These are phyloP conservation scores for Bombus fervidus DNA, from an alignment of 1,140 invertebrate genomes.

Conservation along the genomic window DNA sequence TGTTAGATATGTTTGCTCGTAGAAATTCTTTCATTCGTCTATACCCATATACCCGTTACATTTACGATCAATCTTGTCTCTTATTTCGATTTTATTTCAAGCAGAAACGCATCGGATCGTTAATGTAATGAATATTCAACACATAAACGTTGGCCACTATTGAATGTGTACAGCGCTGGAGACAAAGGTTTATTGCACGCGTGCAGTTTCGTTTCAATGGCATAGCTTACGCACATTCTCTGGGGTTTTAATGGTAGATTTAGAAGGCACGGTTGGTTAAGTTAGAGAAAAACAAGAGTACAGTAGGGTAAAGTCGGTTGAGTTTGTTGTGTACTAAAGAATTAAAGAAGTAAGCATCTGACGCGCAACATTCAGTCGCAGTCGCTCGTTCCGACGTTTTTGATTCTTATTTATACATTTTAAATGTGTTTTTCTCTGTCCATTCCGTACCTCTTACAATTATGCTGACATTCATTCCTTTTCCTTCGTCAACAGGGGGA, in stretches of 20 bases:
- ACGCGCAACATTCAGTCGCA: not conserved
- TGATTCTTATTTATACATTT: slow-evolving; percentile 34
- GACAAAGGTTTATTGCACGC: slow-evolving; percentile 8
- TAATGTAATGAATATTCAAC: not conserved
- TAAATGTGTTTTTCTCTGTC: slow-evolving; percentile 7
- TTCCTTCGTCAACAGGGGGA: not conserved
- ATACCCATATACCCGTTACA: too few relatives aligned
- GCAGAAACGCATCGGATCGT: not conserved
- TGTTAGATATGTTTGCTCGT: too few relatives aligned
- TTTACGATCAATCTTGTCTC: too few relatives aligned
- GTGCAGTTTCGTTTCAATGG: slow-evolving; percentile 3
- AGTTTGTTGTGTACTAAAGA: not conserved
- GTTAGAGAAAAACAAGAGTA: not conserved
- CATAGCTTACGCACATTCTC: slow-evolving; percentile 4
- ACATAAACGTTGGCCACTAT: not conserved
- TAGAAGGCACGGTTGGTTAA: slow-evolving; percentile 1
- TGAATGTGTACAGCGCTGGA: not conserved
- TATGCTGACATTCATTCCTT: slow-evolving; percentile 9
- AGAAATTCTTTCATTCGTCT: too few relatives aligned
- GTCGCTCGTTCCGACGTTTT: slow-evolving; percentile 15
- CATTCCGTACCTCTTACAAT: not conserved
- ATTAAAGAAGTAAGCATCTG: not conserved
- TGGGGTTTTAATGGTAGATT: slow-evolving; percentile 20
- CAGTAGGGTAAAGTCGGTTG: too few relatives aligned
- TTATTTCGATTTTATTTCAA: not conserved